Conservation (phyloP, 1,140 invertebrate genomes). For the Brachionus manjavacas region DNA sequence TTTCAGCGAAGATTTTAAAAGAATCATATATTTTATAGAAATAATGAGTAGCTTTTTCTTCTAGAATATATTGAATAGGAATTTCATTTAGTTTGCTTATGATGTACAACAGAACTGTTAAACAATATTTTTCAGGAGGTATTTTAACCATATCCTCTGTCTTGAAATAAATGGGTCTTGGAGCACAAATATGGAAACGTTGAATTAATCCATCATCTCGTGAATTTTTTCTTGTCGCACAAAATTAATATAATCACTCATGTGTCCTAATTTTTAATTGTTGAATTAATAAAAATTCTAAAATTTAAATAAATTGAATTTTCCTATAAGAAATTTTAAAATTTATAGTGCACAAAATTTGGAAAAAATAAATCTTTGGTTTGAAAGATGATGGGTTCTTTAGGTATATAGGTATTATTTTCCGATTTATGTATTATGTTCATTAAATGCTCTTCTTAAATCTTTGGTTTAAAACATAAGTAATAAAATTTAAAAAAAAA, state of each 20-base stretch:
- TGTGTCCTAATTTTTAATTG: background rate
- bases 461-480: no score
- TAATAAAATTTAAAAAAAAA: no score
- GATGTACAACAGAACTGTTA: background rate
- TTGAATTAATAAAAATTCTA: background rate
- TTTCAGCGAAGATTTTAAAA: background rate
- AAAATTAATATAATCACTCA: background rate
- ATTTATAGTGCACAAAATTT: background rate
- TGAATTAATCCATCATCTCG: conserved; percentile 8
- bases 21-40: background rate
- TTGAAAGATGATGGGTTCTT: no score
- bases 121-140: background rate
- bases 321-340: background rate
- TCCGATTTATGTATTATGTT: no score
- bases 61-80: background rate
- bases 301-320: background rate
- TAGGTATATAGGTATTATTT: no score
- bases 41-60: background rate
- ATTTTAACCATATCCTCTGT: background rate
- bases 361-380: no score
- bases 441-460: no score
- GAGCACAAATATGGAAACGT: background rate
- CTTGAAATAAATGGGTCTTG: background rate
- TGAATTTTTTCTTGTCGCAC: conserved; percentile 1
- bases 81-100: background rate